Evolutionary conservation across 2,113 vertebrate species (phyloP).

Genomic region (Calyptomena viridis): DNA sequence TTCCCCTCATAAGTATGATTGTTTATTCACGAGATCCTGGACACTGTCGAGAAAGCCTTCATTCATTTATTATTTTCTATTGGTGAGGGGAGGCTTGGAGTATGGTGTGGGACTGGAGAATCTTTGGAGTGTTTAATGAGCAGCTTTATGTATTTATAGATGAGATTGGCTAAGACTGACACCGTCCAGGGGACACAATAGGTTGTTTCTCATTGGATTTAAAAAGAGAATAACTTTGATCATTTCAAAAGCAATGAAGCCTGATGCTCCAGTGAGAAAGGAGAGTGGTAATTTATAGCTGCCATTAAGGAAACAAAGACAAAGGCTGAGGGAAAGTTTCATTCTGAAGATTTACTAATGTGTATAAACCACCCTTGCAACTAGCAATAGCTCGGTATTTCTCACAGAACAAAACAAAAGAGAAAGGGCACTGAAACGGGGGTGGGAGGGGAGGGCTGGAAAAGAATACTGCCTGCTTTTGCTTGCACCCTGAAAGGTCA

Average conservation of each 20-base stretch:
- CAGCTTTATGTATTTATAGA: constrained; percentile 67
- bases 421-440: not conserved
- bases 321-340: constrained; percentile 55
- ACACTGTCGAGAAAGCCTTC: not conserved
- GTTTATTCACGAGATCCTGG: not conserved
- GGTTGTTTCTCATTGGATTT: constrained; percentile 68
- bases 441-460: not conserved
- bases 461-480: not conserved
- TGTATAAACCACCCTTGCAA: constrained; percentile 63
- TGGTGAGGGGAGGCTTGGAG: not conserved
- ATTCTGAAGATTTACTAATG: constrained; percentile 76
- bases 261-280: constrained; percentile 68
- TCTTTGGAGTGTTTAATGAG: constrained; percentile 35
- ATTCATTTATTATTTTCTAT: not conserved
- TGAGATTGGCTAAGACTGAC: constrained; percentile 48
- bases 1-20: not conserved
- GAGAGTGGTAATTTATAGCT: constrained; percentile 76
- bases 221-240: constrained; percentile 77
- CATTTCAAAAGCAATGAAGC: constrained; percentile 79
- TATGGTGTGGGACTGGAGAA: not conserved
- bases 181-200: constrained; percentile 57
- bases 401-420: constrained; percentile 66
- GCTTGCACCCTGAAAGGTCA: not conserved
- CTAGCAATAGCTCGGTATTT: constrained; percentile 58
- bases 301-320: constrained; percentile 67